Base-by-base conservation (phyloP, 2,113 vertebrate genomes). In the Brachyhypopomus occidentalis region DNA sequence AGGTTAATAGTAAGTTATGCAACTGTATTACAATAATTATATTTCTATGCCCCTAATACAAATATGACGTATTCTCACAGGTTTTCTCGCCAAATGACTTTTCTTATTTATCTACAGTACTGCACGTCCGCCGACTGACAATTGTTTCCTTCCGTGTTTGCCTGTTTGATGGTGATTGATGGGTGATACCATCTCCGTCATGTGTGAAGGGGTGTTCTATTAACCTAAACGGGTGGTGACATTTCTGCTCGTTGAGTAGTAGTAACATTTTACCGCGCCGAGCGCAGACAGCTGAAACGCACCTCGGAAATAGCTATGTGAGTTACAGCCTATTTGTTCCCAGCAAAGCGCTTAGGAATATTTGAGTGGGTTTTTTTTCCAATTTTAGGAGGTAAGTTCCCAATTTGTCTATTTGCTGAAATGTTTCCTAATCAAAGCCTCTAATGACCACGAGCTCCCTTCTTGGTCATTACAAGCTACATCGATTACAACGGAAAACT, bases 281-380 rank as follows among this genome's bases (percentile, higher is more conserved):
- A 48, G 34, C 25, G 17, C 36, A 23, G 19, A 23, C 45, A 7
- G 58, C 19, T 6, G 22, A 64, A 16, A 27, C 77, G 27, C 62
- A 63, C 72, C 25, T 55, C 22, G 64, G 72, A 76, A 58, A 79
- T 80, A 76, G 83, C 63, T 59, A 79, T 55, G 77, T 77, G 79
- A 79, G 59, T 41, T 71, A 23, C 58, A 14, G 67, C 11, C 60
- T 55, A 16, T 30, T 17, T 9, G 1, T 38, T 48, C 20, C 7
- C 25, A 19, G 11, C 30, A 72, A 69, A 22, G 27, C 41, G 45
- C 72, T 38, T 8, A 34, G 73, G 79, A 69, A 30, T 79, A 84
- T 79, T 36, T 52, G 25, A 81, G 72, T 64, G 55, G 55, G 20
- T 25, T 79, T 23, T 48, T 72, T 64, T 25, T 34, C 11, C 14